These are phyloP conservation scores for Schrankia costaestrigalis DNA, from an alignment of 2,888 invertebrate genomes.

Conservation along the genomic window DNA sequence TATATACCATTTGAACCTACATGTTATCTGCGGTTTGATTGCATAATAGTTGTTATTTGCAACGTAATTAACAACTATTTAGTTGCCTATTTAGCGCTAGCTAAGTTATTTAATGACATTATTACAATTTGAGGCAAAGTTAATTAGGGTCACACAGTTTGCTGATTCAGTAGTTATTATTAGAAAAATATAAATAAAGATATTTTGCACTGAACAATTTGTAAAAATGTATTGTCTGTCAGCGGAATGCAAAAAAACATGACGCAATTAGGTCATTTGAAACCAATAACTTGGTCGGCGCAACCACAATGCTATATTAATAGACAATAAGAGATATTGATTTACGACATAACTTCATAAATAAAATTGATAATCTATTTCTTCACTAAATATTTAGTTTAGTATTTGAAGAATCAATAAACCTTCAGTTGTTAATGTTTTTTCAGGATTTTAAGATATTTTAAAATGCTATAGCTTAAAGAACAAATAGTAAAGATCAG, in stretches of 20 bases:
- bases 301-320: slow-evolving; percentile 66
- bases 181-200: slow-evolving; percentile 23
- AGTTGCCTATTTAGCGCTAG: no score
- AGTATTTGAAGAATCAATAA: no score
- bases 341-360: slow-evolving; percentile 28
- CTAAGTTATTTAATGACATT: not conserved
- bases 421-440: no score
- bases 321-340: slow-evolving; percentile 43
- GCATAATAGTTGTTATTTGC: no score
- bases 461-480: no score
- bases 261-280: slow-evolving; percentile 71
- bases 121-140: slow-evolving; percentile 3
- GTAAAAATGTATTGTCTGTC: slow-evolving; percentile 61
- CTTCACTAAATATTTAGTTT: no score
- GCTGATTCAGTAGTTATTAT: slow-evolving; percentile 9
- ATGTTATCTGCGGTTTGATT: no score
- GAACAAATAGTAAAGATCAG: no score
- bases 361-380: slow-evolving; percentile 3
- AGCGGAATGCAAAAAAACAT: slow-evolving; percentile 63
- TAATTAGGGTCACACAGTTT: slow-evolving; percentile 1
- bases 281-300: slow-evolving; percentile 63
- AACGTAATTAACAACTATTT: no score
- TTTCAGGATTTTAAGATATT: no score
- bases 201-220: slow-evolving; percentile 41
- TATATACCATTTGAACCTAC: slow-evolving; percentile 31